These are phyloP conservation scores for Machimus rusticus DNA, from an alignment of 2,888 invertebrate species.

Conservation along the genomic window DNA sequence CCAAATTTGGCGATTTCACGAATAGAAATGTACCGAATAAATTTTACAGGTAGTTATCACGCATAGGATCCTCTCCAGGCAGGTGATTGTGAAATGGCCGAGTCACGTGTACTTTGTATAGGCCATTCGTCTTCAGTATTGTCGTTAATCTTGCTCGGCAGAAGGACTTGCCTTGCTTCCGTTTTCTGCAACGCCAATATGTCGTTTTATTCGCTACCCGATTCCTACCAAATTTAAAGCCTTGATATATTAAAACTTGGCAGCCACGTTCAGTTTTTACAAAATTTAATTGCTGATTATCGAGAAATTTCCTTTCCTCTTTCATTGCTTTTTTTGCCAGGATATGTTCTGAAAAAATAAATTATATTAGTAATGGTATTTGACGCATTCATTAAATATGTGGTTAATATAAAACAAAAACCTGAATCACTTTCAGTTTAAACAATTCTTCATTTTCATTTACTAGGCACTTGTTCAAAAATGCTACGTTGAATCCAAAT, in stretches of 20 bases:
- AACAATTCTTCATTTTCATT: neutral
- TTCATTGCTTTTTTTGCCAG: neutral
- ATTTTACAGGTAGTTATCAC: neutral
- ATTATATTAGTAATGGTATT: neutral
- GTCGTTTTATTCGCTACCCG: conserved; percentile 40
- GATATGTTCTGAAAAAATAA: neutral
- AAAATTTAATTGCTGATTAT: conserved; percentile 41
- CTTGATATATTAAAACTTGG: conserved; percentile 41
- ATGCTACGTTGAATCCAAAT: neutral
- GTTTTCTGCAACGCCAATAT: conserved; percentile 49
- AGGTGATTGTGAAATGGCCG: conserved; percentile 47
- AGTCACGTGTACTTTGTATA: conserved; percentile 44
- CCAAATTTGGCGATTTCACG: neutral
- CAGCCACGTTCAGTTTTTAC: conserved; percentile 48
- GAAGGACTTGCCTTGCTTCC: neutral
- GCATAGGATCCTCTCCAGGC: neutral
- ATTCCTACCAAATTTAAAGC: conserved; percentile 48
- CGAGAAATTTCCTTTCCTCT: neutral
- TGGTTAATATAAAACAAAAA: neutral
- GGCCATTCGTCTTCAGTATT: conserved; percentile 36
- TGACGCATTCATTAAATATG: neutral
- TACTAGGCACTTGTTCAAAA: neutral
- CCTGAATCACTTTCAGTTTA: neutral
- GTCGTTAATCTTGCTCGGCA: conserved; percentile 45
- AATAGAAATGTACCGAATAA: neutral